Evolutionary conservation across 2,888 invertebrate species (phyloP).

Genomic region (Pterobdella sp.): DNA sequence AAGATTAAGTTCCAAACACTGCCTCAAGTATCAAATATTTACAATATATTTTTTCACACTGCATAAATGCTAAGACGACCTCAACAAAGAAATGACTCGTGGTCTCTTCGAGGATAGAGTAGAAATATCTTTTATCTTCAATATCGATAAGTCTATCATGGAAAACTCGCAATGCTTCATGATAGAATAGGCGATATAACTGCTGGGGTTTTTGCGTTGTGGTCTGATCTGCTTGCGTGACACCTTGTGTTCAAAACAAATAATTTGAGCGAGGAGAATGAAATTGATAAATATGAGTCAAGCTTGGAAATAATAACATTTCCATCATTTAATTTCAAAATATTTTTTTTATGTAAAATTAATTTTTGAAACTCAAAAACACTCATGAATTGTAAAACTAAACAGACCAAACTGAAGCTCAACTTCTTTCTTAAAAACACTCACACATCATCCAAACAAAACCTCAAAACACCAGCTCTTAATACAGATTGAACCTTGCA

Average conservation of each 20-base stretch:
- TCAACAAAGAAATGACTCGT: constrained; percentile 50
- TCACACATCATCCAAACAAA: too few relatives aligned
- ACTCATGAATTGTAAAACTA: background rate
- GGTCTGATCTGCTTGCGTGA: constrained; percentile 67
- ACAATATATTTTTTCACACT: too few relatives aligned
- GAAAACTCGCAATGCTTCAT: constrained; percentile 51
- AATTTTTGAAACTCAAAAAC: background rate
- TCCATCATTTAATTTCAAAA: background rate
- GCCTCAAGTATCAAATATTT: too few relatives aligned
- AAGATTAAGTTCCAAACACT: too few relatives aligned
- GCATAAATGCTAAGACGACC: too few relatives aligned
- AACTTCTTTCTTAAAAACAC: background rate
- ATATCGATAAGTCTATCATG: constrained; percentile 51
- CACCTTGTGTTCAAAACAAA: constrained; percentile 45
- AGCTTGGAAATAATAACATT: background rate
- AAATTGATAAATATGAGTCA: background rate
- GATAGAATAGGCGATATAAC: constrained; percentile 50
- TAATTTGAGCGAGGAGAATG: background rate
- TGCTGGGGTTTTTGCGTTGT: constrained; percentile 47
- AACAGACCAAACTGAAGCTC: background rate
- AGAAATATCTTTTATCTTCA: constrained; percentile 50
- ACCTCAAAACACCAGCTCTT: too few relatives aligned
- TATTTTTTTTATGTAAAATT: background rate
- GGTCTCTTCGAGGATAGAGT: constrained; percentile 49
- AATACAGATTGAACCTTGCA: constrained; percentile 36